phyloP scores from a whole-genome alignment of 2,888 invertebrate genomes.

The Habroteleia sp. region DNA sequence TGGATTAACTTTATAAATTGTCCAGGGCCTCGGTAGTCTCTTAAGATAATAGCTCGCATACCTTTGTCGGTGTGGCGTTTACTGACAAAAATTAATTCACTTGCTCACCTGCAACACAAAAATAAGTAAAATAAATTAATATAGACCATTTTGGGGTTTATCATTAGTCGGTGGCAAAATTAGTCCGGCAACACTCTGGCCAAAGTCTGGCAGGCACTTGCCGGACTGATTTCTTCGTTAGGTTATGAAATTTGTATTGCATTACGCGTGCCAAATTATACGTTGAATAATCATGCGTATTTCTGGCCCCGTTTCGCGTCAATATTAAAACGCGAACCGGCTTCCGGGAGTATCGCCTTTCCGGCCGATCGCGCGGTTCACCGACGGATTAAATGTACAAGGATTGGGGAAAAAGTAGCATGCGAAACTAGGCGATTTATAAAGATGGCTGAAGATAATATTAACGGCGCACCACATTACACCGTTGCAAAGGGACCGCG shows the following conservation, averaged over 20 bases:
- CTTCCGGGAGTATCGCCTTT: constrained; percentile 37
- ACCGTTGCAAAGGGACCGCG: constrained; percentile 39
- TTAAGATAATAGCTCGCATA: constrained; percentile 11
- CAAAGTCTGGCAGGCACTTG: too few species aligned
- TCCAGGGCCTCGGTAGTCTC: background rate
- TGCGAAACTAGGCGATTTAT: constrained; percentile 2
- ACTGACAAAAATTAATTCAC: constrained; percentile 1
- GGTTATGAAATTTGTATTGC: constrained; percentile 29
- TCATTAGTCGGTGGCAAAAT: too few species aligned
- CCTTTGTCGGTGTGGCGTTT: background rate
- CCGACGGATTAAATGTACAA: constrained; percentile 23
- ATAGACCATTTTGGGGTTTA: too few species aligned
- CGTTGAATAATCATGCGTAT: constrained; percentile 3
- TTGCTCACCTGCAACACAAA: constrained; percentile 71
- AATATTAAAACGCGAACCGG: constrained; percentile 20
- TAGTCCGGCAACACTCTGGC: too few species aligned
- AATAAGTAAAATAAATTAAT: constrained; percentile 18
- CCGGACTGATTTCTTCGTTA: too few species aligned
- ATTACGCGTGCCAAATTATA: constrained; percentile 7
- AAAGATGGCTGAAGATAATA: constrained; percentile 37
- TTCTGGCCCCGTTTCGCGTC: background rate
- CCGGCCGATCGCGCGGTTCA: constrained; percentile 32
- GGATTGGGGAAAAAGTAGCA: background rate
- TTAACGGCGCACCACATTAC: constrained; percentile 40
- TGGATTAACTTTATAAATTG: constrained; percentile 15